Conservation (phyloP, 1,140 invertebrate species). For the Reticulitermes speratus region DNA sequence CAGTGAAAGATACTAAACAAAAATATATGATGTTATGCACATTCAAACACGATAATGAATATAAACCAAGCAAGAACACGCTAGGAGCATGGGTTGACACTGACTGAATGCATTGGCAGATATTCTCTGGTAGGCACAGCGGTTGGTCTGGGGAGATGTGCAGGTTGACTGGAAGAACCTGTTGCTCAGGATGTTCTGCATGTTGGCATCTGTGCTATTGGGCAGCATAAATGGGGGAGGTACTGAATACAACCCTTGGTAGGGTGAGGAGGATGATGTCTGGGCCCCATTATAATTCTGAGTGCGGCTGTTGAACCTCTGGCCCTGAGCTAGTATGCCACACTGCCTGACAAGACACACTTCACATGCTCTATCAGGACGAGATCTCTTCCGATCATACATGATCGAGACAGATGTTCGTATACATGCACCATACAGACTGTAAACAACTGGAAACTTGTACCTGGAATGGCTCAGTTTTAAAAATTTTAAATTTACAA, state of each 20-base stretch:
- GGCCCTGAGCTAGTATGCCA: conserved; percentile 37
- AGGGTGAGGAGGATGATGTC: conserved; percentile 41
- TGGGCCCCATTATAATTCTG: conserved; percentile 31
- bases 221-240: conserved; percentile 55
- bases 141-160: conserved; percentile 52
- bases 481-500: no score
- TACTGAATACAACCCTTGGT: conserved; percentile 50
- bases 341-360: no score
- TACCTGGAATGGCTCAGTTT: no score
- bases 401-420: no score
- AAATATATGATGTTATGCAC: conserved; percentile 25
- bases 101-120: conserved; percentile 34
- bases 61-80: conserved; percentile 28
- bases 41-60: conserved; percentile 29
- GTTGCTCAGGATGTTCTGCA: conserved; percentile 59
- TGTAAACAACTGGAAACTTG: no score
- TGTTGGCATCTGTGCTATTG: conserved; percentile 48
- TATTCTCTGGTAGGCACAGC: conserved; percentile 60
- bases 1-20: conserved; percentile 25
- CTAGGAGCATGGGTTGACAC: conserved; percentile 33
- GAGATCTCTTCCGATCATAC: no score
- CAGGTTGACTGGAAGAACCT: conserved; percentile 59
- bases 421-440: no score
- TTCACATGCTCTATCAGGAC: no score
- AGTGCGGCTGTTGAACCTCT: conserved; percentile 42